Evolutionary conservation across 2,113 vertebrate genomes (phyloP).

Genomic region (Natator depressus): DNA sequence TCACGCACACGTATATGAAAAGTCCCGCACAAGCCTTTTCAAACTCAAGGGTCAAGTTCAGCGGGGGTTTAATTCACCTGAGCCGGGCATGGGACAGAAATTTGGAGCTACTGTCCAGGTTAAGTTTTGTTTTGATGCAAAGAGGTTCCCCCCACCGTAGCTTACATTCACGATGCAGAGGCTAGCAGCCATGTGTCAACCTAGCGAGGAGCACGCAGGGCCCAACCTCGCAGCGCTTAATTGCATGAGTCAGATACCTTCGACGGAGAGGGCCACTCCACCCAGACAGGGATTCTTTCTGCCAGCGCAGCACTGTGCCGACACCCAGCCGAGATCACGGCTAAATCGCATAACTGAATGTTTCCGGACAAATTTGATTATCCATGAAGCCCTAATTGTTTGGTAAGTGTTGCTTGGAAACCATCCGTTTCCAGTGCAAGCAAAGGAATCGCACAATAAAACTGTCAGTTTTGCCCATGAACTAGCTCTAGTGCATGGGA

Average conservation of each 20-base stretch:
- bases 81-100: conserved; percentile 7
- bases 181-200: conserved; percentile 42
- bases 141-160: conserved; percentile 36
- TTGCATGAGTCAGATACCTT: conserved; percentile 32
- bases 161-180: conserved; percentile 50
- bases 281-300: conserved; percentile 31
- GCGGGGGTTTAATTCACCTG: background rate
- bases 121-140: conserved; percentile 43
- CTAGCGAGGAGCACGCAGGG: conserved; percentile 44
- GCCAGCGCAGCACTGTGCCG: background rate
- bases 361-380: conserved; percentile 70
- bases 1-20: background rate
- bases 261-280: conserved; percentile 52
- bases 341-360: conserved; percentile 62
- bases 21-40: accelerated
- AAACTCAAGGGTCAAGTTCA: background rate
- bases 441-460: conserved; percentile 67
- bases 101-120: conserved; percentile 22
- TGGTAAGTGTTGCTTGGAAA: conserved; percentile 65
- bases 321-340: conserved; percentile 61
- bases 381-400: conserved; percentile 68
- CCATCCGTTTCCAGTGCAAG: conserved; percentile 58
- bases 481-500: conserved; percentile 54
- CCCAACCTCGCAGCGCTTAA: background rate
- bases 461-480: conserved; percentile 52